Evolutionary conservation across 2,113 vertebrate species (phyloP).

Genomic region (Poeciliopsis retropinna): DNA sequence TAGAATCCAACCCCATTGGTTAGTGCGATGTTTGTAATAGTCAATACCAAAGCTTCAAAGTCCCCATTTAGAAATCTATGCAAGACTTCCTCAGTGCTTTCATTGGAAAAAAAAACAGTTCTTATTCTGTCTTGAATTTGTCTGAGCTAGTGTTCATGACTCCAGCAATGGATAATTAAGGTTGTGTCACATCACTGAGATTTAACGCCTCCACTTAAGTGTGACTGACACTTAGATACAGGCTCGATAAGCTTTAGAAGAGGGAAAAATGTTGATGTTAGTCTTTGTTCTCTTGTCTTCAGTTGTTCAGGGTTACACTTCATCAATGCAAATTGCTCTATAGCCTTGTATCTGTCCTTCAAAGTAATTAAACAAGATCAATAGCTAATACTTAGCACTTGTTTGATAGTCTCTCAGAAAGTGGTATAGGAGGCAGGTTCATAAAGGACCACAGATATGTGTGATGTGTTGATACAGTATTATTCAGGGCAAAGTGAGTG

Average conservation of each 20-base stretch:
- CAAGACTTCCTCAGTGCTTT: not conserved
- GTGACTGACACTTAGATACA: constrained; percentile 59
- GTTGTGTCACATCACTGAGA: constrained; percentile 39
- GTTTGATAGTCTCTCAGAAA: no score
- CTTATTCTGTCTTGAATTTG: not conserved
- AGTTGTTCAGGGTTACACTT: not conserved
- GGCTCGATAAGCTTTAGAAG: constrained; percentile 23
- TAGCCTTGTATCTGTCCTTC: not conserved
- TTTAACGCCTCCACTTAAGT: constrained; percentile 53
- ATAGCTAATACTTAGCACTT: no score
- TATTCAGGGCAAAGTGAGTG: not conserved
- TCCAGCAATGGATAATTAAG: constrained; percentile 36
- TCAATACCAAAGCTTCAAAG: no score
- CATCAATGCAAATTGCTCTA: not conserved
- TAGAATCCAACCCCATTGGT: no score
- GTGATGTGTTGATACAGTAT: no score
- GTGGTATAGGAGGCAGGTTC: no score
- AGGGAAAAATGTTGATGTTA: no score
- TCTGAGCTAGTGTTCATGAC: not conserved
- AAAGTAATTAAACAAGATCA: not conserved
- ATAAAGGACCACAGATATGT: no score
- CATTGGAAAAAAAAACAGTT: not conserved
- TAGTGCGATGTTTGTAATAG: no score
- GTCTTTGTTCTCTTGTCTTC: constrained; percentile 1
- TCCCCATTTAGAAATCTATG: no score